Evolutionary conservation across 2,888 invertebrate genomes (phyloP).

Genomic region (Yponomeuta cagnagella): DNA sequence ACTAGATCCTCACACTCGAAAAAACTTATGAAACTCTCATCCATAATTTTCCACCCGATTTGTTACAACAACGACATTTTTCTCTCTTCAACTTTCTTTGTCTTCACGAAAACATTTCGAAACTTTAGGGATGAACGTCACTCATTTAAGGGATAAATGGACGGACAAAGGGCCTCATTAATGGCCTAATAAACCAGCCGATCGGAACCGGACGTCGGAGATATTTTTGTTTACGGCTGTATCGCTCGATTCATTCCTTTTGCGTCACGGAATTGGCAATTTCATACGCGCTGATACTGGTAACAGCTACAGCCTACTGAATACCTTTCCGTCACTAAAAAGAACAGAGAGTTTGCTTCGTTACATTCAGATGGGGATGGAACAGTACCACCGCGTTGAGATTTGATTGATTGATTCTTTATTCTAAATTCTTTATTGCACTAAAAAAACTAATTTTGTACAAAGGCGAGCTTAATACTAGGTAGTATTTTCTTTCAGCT

Average conservation of each 20-base stretch:
- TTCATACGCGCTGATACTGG: neutral
- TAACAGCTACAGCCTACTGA: neutral
- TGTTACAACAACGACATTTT: neutral
- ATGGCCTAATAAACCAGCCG: neutral
- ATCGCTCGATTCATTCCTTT: neutral
- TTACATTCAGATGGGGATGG: too few species aligned
- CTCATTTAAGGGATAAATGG: neutral
- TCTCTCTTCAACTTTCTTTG: neutral
- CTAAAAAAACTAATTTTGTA: too few species aligned
- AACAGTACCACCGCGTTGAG: too few species aligned
- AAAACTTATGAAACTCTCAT: conserved; percentile 1
- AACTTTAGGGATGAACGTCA: neutral
- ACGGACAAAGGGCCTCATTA: neutral
- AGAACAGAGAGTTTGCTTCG: neutral
- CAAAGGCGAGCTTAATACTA: too few species aligned
- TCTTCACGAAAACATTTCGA: neutral
- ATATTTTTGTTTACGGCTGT: neutral
- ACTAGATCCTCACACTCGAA: neutral
- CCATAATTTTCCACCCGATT: conserved; percentile 17
- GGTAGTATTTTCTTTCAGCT: too few species aligned
- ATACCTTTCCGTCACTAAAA: neutral
- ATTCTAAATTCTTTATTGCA: too few species aligned
- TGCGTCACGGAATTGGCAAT: neutral
- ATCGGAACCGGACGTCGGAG: neutral
- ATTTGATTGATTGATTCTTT: too few species aligned